These are phyloP conservation scores for Pelobates cultripes DNA, from an alignment of 2,797 vertebrate species.

Conservation along the genomic window DNA sequence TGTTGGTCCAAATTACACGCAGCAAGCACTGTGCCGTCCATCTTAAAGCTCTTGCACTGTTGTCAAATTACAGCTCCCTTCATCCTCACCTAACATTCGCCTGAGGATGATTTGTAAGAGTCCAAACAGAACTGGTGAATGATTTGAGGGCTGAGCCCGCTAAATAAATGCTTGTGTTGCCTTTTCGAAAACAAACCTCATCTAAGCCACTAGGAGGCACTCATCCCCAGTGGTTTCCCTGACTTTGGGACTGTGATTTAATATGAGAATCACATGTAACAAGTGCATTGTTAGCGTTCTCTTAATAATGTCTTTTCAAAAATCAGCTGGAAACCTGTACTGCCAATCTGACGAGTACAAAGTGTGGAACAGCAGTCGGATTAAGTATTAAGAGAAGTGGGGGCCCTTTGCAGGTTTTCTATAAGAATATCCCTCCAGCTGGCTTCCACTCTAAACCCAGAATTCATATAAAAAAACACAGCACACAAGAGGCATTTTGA, in stretches of 20 bases:
- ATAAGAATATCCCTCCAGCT: neutral
- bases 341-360: too few species aligned
- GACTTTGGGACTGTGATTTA: neutral
- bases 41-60: too few species aligned
- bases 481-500: constrained; percentile 2
- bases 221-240: neutral
- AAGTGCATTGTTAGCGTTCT: neutral
- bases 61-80: too few species aligned
- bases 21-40: too few species aligned
- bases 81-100: too few species aligned
- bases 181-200: too few species aligned
- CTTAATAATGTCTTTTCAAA: neutral
- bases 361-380: neutral
- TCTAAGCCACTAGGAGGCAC: neutral
- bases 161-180: too few species aligned
- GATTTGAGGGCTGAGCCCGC: too few species aligned
- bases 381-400: neutral
- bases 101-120: too few species aligned
- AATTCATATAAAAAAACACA: neutral
- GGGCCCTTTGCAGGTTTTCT: neutral
- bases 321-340: neutral
- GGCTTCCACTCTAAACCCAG: neutral
- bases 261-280: neutral
- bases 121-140: too few species aligned
- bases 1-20: too few species aligned